Base-by-base conservation (phyloP, 1,140 invertebrate genomes). In the Cyclargus thomasi region DNA sequence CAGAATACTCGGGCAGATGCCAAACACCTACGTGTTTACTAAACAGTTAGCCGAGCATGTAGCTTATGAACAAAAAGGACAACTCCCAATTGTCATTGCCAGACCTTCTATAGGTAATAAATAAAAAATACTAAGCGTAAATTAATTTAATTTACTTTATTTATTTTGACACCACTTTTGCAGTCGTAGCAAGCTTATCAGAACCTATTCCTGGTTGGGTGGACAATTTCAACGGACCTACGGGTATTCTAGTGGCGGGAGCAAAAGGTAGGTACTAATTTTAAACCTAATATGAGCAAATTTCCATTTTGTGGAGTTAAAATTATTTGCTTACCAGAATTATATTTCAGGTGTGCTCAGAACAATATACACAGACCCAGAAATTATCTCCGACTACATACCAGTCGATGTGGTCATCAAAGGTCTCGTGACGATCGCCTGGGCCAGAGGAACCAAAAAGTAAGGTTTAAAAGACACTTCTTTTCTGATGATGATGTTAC, bases 181-280 rank as follows among this genome's bases (percentile, higher is more conserved):
- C 74, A 94, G 95, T 96, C 5, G 91, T 95, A 67, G 93, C 94
- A 0, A 91, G 94, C 14, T 62, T 92, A n/a, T 67, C 79, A 0
- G 95, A 96, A 18, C 95, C 95, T 0, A 55, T 95, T 0, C 74
- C 88, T 0, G 97, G 97, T 0, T 99, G 97, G 97, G 92, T 98
- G 1, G 98, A 99, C 77, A 99, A 99, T 86, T 96, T 97, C 72
- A 99, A 98, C 88, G 97, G 97, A 5, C 97, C 97, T 0, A 94
- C 95, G 22, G 97, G 94, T 0, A 85, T 96, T n/a, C 77, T 96
- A 65, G 86, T 94, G 0, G 95, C 94, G 0, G 92, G 93, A 68
- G 96, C 95, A 16, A 97, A 96, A 92, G 96, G 90, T 88, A 69
- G 65, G 64, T n/a, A n/a, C n/a, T n/a, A n/a, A n/a, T n/a, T n/a